Evolutionary conservation across 2,113 vertebrate genomes (phyloP), one percentile per base, ranked within the genome.

Genomic region (Emydura subglobosa): DNA sequence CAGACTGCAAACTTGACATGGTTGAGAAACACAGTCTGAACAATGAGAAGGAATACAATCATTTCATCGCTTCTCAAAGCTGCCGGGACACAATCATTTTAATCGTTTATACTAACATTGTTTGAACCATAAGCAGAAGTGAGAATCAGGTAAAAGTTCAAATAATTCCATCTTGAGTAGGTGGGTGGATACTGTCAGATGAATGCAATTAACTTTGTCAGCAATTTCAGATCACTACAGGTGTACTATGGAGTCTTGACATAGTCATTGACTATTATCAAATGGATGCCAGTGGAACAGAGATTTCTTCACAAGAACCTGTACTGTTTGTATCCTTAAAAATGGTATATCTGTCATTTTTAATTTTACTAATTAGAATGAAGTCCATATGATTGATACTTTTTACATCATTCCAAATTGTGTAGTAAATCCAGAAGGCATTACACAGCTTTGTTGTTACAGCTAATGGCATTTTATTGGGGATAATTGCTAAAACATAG

Each of bases 141-240:
- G 42, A 54, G 27, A 86, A 47, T 61, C 31, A 53, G 50, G 83
- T 51, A 86, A 34, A n/a, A 61, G 53, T 79, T 89, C 61, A 82
- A 25, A 53, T 94, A 83, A 96, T 76, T 89, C 84, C 55, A 13
- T 83, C 68, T 93, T 94, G 82, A 83, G 51, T 55, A 49, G 4
- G 59, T 55, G 72, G 59, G 82, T 53, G 29, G 79, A 65, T 59
- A 44, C 54, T 88, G 42, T 91, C 90, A 85, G 83, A 86, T n/a
- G 74, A 87, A 90, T 74, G 82, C 51, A 39, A 34, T 86, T 94
- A 79, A 81, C 82, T 79, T 93, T 79, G 57, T 65, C 72, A 91
- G 47, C 29, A 55, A 50, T 89, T 93, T 85, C 87, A 93, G 57
- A 29, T 82, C 74, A 59, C 24, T 91, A 85, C 19, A 72, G 54